phyloP scores from a whole-genome alignment of 2,113 vertebrate genomes.

The Gymnobelideus leadbeateri region DNA sequence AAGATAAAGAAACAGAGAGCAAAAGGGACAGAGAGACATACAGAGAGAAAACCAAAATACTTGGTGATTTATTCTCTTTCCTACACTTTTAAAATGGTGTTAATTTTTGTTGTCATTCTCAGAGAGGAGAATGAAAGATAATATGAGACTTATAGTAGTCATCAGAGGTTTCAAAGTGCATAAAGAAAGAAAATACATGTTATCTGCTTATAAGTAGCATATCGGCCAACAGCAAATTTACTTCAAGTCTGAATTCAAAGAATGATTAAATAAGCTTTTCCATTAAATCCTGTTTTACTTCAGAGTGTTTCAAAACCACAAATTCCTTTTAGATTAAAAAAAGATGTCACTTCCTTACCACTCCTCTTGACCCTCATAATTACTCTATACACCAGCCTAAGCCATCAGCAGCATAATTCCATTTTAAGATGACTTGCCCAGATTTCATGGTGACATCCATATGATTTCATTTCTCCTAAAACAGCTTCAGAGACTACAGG shows the following conservation, averaged over 20 bases:
- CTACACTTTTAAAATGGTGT: background rate
- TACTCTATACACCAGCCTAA: background rate
- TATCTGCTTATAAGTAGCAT: background rate
- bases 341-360: background rate
- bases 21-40: background rate
- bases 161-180: background rate
- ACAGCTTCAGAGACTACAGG: conserved; percentile 17
- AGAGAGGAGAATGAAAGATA: background rate
- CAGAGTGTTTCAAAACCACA: background rate
- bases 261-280: background rate
- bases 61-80: background rate
- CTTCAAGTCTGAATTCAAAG: background rate
- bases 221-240: background rate
- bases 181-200: background rate
- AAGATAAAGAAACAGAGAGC: background rate
- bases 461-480: background rate
- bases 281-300: background rate
- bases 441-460: background rate
- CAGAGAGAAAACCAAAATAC: background rate
- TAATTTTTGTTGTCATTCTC: background rate
- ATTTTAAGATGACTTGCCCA: background rate
- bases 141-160: background rate
- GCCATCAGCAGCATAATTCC: background rate
- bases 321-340: background rate
- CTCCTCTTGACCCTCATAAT: background rate